Evolutionary conservation across 2,888 invertebrate species (phyloP).

Genomic region (Troglohyphantes excavatus): DNA sequence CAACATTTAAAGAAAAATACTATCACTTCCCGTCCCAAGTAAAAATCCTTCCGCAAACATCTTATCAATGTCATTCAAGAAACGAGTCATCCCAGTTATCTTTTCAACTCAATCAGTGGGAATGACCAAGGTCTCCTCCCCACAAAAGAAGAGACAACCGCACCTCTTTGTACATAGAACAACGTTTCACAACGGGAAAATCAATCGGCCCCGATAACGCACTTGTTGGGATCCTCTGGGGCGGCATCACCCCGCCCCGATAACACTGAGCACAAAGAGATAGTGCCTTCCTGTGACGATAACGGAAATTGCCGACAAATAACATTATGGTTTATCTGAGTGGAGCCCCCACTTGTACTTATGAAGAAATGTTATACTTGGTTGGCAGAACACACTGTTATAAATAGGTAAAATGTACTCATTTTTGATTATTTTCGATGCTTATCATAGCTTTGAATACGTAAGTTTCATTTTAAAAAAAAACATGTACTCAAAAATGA

Average conservation of each 20-base stretch:
- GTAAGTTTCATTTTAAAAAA: no score
- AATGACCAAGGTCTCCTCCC: slow-evolving; percentile 43
- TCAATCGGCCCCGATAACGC: slow-evolving; percentile 63
- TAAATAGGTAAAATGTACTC: no score
- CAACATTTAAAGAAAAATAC: no score
- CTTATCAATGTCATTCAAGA: not conserved
- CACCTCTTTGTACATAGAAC: slow-evolving; percentile 64
- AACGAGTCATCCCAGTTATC: slow-evolving; percentile 45
- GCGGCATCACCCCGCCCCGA: slow-evolving; percentile 51
- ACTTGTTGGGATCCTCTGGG: slow-evolving; percentile 53
- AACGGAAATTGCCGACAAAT: slow-evolving; percentile 8
- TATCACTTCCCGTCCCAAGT: not conserved
- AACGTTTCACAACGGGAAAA: slow-evolving; percentile 70
- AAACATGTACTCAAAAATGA: no score
- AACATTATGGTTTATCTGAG: not conserved
- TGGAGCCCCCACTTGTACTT: not conserved
- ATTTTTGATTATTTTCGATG: no score
- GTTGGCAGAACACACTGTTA: no score
- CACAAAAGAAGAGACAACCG: slow-evolving; percentile 60
- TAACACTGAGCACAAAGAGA: slow-evolving; percentile 10
- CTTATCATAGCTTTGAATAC: no score
- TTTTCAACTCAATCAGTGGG: slow-evolving; percentile 53
- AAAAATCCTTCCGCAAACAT: no score
- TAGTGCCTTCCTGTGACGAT: slow-evolving; percentile 34
- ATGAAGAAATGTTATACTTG: not conserved